phyloP scores from a whole-genome alignment of 2,888 invertebrate genomes.

The Synergus umbraculus region DNA sequence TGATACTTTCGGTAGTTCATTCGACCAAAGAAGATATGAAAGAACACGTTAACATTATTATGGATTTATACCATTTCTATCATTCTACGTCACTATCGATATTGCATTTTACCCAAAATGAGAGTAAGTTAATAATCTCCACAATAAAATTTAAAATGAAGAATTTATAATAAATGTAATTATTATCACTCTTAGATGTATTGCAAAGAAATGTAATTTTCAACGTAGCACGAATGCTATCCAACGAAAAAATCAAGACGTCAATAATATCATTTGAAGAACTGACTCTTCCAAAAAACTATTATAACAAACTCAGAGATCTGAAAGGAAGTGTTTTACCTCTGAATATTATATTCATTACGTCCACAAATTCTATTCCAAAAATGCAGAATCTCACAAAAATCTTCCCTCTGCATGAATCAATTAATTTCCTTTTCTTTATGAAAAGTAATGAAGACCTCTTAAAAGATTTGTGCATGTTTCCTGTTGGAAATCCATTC shows the following conservation, averaged over 20 bases:
- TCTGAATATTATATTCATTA: background rate
- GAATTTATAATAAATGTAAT: background rate
- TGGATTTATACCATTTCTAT: background rate
- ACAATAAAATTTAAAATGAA: background rate
- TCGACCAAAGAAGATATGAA: background rate
- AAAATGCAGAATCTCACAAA: background rate
- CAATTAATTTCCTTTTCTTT: too few relatives aligned
- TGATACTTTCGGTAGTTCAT: background rate
- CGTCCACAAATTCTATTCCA: background rate
- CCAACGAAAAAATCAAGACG: background rate
- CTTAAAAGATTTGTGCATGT: background rate
- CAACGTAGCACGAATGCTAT: background rate
- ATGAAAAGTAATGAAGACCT: background rate
- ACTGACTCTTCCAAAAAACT: background rate
- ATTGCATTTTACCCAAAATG: background rate
- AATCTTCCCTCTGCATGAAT: background rate
- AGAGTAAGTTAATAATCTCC: background rate
- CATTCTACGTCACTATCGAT: background rate
- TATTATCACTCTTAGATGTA: background rate
- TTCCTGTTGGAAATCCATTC: constrained; percentile 1
- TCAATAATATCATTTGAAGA: background rate
- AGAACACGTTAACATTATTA: background rate
- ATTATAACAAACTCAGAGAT: background rate
- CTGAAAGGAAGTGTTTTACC: background rate
- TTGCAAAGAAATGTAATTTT: background rate